A percentile compares a stretch with the other conserved stretches of the same genome.
Evolutionary conservation across 2,113 vertebrate species (phyloP).

Genomic region (Neodon shergylaensis): DNA sequence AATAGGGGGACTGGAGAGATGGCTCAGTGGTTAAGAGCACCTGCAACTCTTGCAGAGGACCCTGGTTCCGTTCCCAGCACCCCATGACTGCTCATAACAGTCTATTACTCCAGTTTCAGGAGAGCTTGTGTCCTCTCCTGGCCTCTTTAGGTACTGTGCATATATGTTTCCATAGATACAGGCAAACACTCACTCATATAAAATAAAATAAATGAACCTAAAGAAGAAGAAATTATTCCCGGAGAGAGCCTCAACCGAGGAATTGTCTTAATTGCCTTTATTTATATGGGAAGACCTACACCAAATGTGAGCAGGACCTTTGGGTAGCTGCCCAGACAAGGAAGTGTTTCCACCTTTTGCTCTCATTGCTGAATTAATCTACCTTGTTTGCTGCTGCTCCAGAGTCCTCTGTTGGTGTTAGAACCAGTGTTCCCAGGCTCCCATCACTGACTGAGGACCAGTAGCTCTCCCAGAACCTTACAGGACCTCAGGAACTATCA

Average conservation of each 20-base stretch:
- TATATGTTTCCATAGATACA: neutral
- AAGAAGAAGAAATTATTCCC: neutral
- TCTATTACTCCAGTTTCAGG: neutral
- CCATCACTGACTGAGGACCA: neutral
- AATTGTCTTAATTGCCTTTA: neutral
- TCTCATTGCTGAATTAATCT: neutral
- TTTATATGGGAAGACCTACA: neutral
- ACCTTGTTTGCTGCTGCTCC: neutral
- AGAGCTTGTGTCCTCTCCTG: neutral
- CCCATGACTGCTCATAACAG: neutral
- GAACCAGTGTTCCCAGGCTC: too few species aligned
- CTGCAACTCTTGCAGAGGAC: neutral
- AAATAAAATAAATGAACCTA: neutral
- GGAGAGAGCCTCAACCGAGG: neutral
- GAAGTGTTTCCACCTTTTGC: neutral
- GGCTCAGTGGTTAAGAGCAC: neutral
- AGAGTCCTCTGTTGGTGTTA: neutral
- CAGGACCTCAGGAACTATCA: neutral
- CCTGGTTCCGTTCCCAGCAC: neutral
- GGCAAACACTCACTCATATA: neutral
- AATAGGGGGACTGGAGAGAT: neutral
- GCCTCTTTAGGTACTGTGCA: neutral
- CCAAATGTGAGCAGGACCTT: neutral
- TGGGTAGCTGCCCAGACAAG: neutral
- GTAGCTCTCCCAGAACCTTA: neutral